These are phyloP conservation scores for Akabosia matsudoensis DNA, from an alignment of 1,140 invertebrate genomes.

Conservation along the genomic window DNA sequence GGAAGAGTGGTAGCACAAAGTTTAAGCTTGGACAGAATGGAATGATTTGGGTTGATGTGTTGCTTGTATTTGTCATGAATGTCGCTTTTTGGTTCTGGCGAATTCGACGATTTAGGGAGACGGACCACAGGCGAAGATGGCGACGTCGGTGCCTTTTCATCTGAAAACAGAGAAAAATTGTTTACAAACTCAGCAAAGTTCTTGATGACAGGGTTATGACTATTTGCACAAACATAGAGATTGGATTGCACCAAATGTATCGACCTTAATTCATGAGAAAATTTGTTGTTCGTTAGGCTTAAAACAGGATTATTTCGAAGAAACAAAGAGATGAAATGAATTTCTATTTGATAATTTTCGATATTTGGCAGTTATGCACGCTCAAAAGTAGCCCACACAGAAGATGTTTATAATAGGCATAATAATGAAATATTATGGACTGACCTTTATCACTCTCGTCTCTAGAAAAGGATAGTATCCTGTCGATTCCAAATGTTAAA, in stretches of 20 bases:
- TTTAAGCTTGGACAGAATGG: background rate
- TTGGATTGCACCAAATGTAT: no score
- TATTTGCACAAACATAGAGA: no score
- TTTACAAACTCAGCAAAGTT: no score
- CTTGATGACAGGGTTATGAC: background rate
- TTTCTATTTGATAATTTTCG: no score
- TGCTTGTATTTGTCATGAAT: background rate
- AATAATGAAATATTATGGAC: no score
- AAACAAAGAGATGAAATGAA: background rate
- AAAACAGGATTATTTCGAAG: no score
- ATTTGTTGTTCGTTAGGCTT: no score
- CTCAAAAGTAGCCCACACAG: no score
- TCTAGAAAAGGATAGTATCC: slow-evolving; percentile 52
- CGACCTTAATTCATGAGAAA: no score
- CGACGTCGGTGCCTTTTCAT: background rate
- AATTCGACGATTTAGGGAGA: background rate
- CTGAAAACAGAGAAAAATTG: background rate
- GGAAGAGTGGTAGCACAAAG: background rate
- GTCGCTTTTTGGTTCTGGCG: background rate
- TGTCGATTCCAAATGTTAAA: slow-evolving; percentile 56
- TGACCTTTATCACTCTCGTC: background rate
- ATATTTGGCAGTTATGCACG: no score
- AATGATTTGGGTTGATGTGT: background rate
- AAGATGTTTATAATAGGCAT: no score
- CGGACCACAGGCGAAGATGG: slow-evolving; percentile 4